Conservation (phyloP, 1,140 invertebrate species). For the Wiebesia pumilae region DNA sequence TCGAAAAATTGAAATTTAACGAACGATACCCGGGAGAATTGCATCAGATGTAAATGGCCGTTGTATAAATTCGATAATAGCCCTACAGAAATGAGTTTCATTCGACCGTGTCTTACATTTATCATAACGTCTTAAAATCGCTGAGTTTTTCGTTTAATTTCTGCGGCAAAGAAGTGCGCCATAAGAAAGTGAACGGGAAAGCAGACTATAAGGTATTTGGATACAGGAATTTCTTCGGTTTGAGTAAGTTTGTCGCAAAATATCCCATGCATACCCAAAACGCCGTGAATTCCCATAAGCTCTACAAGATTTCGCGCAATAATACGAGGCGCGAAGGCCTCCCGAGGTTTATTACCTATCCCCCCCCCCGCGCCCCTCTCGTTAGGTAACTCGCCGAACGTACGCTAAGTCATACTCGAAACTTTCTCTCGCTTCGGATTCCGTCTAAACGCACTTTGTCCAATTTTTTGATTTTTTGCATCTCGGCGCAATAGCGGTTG, state of each 20-base stretch:
- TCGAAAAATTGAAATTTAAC: too few relatives aligned
- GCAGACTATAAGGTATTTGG: background rate
- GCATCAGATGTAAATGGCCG: too few relatives aligned
- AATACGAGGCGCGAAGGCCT: background rate
- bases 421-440: slow-evolving; percentile 53
- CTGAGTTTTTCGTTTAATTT: too few relatives aligned
- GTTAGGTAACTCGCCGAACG: slow-evolving; percentile 11
- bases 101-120: too few relatives aligned
- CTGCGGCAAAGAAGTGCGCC: too few relatives aligned
- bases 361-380: background rate
- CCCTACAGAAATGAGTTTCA: too few relatives aligned
- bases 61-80: too few relatives aligned
- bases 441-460: background rate
- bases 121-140: too few relatives aligned
- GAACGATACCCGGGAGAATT: too few relatives aligned
- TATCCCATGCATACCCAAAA: background rate
- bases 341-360: slow-evolving; percentile 5
- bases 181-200: background rate
- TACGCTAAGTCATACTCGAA: slow-evolving; percentile 11
- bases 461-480: slow-evolving; percentile 33
- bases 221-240: background rate
- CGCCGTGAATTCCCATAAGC: background rate
- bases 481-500: slow-evolving; percentile 7
- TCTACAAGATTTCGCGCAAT: background rate
- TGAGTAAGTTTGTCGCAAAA: slow-evolving; percentile 2